Conservation (phyloP, 2,888 invertebrate species). For the Melieria crassipennis region DNA sequence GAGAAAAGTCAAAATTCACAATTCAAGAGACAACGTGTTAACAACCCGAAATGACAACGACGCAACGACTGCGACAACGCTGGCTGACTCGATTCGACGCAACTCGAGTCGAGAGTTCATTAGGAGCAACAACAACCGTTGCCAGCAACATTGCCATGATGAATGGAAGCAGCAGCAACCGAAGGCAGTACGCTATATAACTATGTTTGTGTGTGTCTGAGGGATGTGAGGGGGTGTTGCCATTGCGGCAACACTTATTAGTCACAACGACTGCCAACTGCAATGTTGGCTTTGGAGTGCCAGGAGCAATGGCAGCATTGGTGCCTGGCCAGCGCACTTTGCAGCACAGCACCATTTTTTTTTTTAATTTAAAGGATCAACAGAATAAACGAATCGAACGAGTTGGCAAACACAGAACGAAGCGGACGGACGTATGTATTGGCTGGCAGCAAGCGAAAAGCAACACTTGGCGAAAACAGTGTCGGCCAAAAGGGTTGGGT, state of each 20-base stretch:
- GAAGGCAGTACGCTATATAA: neutral
- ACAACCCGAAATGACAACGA: constrained; percentile 33
- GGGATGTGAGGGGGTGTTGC: neutral
- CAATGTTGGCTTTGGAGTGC: neutral
- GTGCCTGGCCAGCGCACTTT: neutral
- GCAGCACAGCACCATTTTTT: constrained; percentile 35
- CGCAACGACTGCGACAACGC: constrained; percentile 4
- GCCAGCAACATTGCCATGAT: constrained; percentile 13
- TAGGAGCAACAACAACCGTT: constrained; percentile 20
- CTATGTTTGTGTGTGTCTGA: neutral
- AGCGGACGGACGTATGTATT: no score
- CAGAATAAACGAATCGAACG: constrained; percentile 62
- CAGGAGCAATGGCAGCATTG: constrained; percentile 12
- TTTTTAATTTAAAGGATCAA: constrained; percentile 63
- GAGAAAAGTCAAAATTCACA: constrained; percentile 36
- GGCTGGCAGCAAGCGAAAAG: no score
- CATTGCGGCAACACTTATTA: constrained; percentile 31
- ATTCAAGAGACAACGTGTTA: constrained; percentile 40
- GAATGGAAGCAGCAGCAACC: neutral
- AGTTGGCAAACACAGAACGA: constrained; percentile 39
- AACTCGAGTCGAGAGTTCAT: constrained; percentile 26
- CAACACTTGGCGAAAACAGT: no score
- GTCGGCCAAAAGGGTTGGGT: no score
- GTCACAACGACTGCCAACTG: constrained; percentile 8
- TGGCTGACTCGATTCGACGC: neutral